phyloP scores from a whole-genome alignment of 2,888 invertebrate genomes.

The Eupeodes latifasciatus region DNA sequence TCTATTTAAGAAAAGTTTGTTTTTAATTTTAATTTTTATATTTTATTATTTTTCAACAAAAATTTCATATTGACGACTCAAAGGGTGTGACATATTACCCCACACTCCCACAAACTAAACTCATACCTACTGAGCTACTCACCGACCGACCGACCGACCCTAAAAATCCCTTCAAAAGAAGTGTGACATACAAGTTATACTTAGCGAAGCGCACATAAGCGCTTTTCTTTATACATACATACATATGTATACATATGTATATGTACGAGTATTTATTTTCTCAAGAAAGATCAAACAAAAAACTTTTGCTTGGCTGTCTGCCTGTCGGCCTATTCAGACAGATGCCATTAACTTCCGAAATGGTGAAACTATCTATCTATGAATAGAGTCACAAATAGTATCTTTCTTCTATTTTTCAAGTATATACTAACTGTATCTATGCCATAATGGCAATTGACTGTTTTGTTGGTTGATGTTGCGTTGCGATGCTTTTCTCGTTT shows the following conservation, averaged over 20 bases:
- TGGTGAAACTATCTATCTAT: constrained; percentile 61
- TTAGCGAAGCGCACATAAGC: background rate
- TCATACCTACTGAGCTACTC: background rate
- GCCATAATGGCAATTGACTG: constrained; percentile 28
- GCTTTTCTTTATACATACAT: constrained; percentile 13
- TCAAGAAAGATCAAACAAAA: constrained; percentile 70
- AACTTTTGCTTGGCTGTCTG: constrained; percentile 46
- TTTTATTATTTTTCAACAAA: constrained; percentile 29
- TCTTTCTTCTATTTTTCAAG: constrained; percentile 1
- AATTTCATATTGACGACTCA: background rate
- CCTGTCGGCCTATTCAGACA: constrained; percentile 60
- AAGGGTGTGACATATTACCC: constrained; percentile 40
- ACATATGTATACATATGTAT: no score
- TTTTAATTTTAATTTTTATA: constrained; percentile 43
- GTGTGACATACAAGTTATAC: constrained; percentile 17
- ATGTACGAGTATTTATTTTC: constrained; percentile 75
- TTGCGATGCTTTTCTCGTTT: background rate
- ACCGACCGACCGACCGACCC: background rate
- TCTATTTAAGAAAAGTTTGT: constrained; percentile 34
- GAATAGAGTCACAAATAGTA: constrained; percentile 65
- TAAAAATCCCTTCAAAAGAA: constrained; percentile 52
- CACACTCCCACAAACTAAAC: background rate
- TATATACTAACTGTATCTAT: constrained; percentile 26
- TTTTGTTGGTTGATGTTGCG: background rate
- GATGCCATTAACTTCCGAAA: constrained; percentile 72